Evolutionary conservation across 2,113 vertebrate genomes (phyloP).

Genomic region (Odontesthes bonariensis): DNA sequence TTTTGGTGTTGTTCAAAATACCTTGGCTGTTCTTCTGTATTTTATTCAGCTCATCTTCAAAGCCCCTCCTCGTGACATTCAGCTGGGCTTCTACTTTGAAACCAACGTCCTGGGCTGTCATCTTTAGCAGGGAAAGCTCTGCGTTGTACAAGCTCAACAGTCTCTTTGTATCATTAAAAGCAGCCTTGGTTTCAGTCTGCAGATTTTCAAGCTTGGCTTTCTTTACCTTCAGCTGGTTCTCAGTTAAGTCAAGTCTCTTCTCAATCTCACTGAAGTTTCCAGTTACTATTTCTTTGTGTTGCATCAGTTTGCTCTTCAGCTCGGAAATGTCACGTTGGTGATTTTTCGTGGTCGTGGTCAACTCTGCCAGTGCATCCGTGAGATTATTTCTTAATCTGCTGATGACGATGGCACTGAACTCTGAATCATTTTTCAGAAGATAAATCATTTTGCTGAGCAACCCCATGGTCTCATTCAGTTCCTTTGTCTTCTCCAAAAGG

Average conservation of each 20-base stretch:
- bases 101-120: not conserved
- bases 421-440: not conserved
- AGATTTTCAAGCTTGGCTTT: constrained; percentile 1
- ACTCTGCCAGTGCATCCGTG: not conserved
- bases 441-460: not conserved
- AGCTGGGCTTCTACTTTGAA: not conserved
- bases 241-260: not conserved
- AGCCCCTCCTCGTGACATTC: not conserved
- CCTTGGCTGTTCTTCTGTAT: not conserved
- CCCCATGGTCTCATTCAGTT: not conserved
- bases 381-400: too few species aligned
- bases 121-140: not conserved
- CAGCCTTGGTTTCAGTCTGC: not conserved
- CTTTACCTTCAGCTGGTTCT: not conserved
- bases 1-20: not conserved
- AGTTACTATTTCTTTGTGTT: not conserved
- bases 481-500: not conserved
- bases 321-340: not conserved
- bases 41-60: not conserved
- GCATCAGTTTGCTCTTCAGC: not conserved
- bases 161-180: not conserved
- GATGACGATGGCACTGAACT: too few species aligned
- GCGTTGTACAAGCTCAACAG: not conserved
- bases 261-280: constrained; percentile 5
- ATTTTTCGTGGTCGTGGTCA: not conserved